phyloP scores from a whole-genome alignment of 1,140 invertebrate species.

The Micrasema minimum region DNA sequence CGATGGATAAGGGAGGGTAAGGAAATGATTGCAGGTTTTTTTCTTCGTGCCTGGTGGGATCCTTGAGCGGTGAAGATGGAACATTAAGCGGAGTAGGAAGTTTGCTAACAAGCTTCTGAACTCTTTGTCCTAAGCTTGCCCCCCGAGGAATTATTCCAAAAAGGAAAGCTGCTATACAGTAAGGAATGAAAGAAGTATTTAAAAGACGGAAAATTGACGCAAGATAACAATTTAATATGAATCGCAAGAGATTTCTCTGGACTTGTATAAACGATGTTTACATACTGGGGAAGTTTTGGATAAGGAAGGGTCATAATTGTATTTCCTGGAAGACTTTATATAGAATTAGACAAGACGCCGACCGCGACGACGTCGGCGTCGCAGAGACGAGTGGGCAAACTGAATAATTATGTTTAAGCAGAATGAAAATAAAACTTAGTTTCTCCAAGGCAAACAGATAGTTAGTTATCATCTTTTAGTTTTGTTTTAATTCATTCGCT shows the following conservation, averaged over 20 bases:
- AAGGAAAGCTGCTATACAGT: background rate
- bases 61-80: background rate
- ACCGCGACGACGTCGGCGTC: no score
- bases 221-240: constrained; percentile 10
- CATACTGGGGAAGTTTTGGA: no score
- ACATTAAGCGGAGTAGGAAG: constrained; percentile 45
- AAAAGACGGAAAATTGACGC: constrained; percentile 1
- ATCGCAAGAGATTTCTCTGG: background rate
- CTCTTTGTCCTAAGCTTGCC: constrained; percentile 42
- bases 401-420: no score
- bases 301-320: no score
- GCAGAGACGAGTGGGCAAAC: no score
- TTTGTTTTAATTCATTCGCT: no score
- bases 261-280: no score
- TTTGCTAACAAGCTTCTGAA: constrained; percentile 50
- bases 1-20: background rate
- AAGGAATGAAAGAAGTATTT: constrained; percentile 17
- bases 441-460: no score
- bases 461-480: no score
- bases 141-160: constrained; percentile 26
- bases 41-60: background rate
- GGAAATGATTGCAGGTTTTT: background rate
- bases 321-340: no score
- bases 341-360: no score
- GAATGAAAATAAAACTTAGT: no score